Evolutionary conservation across 53 echinoderm and acorn worm species (phyloP), one percentile per base, ranked within the genome.

Genomic region (Paelopatides confundens): DNA sequence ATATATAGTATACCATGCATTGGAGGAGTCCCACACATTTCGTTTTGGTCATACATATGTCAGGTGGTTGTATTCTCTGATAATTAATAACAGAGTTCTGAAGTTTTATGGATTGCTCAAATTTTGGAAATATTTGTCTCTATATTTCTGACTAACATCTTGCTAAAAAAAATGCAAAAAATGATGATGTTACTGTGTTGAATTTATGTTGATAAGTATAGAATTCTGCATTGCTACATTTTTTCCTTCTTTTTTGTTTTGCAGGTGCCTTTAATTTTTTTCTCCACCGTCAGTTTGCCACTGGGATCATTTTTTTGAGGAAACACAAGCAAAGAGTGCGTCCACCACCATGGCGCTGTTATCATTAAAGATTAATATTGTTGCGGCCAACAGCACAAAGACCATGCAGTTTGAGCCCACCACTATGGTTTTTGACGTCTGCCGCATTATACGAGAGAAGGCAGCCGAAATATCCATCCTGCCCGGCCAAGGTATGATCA

Each of bases 371-470:
- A 94, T 96, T 67, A 94, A 94, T 91, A 92, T 96, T 78, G 94
- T 96, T 33, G 69, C 89, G 89, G 94, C 96, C n/a, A 93, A 91
- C 71, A 94, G 94, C 93, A 96, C 94, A 36, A 96, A 96, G 87
- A 94, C 96, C 23, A 96, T 96, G 86, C 96, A 96, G 82, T 96
- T 96, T 90, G 91, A 93, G 78, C 96, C 96, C 3, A 85, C 93
- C 39, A 88, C 92, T 9, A 89, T 93, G 26, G 96, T 96, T 70
- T 96, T 91, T 33, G 96, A 96, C 50, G 96, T 94, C 65, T 91
- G 92, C 85, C 86, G 96, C 31, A 91, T 91, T 53, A 94, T 96
- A 35, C 93, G 96, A 39, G 96, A 96, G 71, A 94, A 90, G 68
- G 90, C 88, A 58, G 83, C 94, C 1, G 96, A 96, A 69, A 94